Base-by-base conservation (phyloP, 2,888 invertebrate species). In the Choreutis nemorana region DNA sequence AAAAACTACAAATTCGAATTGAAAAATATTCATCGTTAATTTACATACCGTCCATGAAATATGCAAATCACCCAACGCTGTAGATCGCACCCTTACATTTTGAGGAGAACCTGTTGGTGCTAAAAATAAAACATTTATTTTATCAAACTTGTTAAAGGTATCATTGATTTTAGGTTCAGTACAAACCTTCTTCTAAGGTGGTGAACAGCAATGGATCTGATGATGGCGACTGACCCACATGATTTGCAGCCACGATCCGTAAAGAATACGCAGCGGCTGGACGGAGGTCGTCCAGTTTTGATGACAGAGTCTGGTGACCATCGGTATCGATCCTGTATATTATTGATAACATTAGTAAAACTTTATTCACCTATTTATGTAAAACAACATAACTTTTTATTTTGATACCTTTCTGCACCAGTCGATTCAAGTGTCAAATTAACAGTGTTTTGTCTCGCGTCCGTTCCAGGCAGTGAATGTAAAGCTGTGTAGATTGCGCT, bases 201-300 rank as follows among this genome's bases (percentile, higher is more conserved):
- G 85, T 84, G 20, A 87, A 85, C 7, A 84, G 73, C 3, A 86
- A 70, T 1, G 83, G 77, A 21, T 85, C 83, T 7, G 89, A 89
- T n/a, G 84, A 83, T n/a, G 83, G 73, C 31, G 90, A 87, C 26
- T 79, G 77, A 8, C 90, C 90, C 10, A 89, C 86, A 41, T 83
- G 83, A 59, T 90, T 90, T 34, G 83, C 79, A 1, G 90, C 89
- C 27, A 83, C 64, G 28, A 90, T 71, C 3, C 89, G 77, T 41
- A 90, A 75, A 20, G 84, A 82, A 54, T 90, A 90, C 3, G 83
- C 81, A 3, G 85, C 83, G 1, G 88, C 87, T 0, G 91, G 89
- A 31, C 81, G 81, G 24, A 90, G 70, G 2, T 81, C 81, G 1
- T 73, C 71, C 13, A 86, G 26, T 12, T 34, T 41, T 2, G 68